Evolutionary conservation across 2,113 vertebrate species (phyloP), one percentile per base, ranked within the genome.

Genomic region (Coryphaenoides rupestris): DNA sequence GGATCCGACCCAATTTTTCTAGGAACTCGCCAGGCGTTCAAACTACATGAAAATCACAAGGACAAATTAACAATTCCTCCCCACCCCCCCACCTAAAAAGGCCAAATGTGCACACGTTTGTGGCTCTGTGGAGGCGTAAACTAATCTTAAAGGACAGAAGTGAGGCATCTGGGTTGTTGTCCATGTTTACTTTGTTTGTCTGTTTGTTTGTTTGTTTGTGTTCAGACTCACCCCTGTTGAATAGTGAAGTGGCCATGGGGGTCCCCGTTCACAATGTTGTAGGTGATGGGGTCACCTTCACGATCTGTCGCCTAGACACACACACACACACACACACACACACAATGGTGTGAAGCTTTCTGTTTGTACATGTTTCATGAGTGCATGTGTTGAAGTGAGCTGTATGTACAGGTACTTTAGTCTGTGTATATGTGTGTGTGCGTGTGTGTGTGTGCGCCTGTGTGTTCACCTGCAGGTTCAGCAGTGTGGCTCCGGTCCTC

Each of bases 221-320:
- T 60, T 50, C 47, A 16, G 33, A 40, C 85, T 92, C 92, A 99
- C 96, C 79, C 93, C 78, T 93, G 89, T 60, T 93, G 91, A 59
- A 99, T 91, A 82, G 90, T 91, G 85, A 99, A 99, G 64, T 93
- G 87, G 72, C 89, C 86, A n/a, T 93, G 86, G 59, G 90, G 89
- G 85, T 99, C 95, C 86, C 97, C 96, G 0, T 92, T 94, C 68
- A 91, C 83, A 84, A 99, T 96, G 69, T 81, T 79, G 72, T 99
- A 99, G 66, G 80, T 92, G 86, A 99, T 92, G 50, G 92, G 87
- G 81, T 99, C 96, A 55, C 83, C 89, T 73, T 99, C 97, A 68
- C 96, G 92, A 87, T 99, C 97, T 5, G 90, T 92, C 78, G 95
- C 96, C 97, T 99, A 79, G 65, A 72, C 58, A 83, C 62, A 75